Evolutionary conservation across 2,113 vertebrate species (phyloP).

Genomic region (Megaceryle torquata): DNA sequence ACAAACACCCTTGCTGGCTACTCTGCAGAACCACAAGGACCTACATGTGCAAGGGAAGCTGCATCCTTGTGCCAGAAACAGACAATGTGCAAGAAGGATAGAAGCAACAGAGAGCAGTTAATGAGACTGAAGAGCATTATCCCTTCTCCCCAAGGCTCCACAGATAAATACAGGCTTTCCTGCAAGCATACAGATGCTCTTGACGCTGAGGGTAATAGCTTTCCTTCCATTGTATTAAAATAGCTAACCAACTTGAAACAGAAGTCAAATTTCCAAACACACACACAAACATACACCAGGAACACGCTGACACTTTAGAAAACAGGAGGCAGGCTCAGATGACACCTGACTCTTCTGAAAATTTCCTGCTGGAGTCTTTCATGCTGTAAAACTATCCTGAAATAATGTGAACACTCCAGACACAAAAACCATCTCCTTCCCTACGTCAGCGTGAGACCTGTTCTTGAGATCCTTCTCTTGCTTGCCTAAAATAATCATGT

Average conservation of each 20-base stretch:
- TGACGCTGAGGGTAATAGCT: not conserved
- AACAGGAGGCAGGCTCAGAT: conserved; percentile 21
- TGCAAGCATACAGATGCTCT: not conserved
- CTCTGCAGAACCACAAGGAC: not conserved
- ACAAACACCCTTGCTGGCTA: rapidly evolving
- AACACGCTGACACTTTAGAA: not conserved
- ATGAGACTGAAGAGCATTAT: not conserved
- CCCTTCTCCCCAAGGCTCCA: not conserved
- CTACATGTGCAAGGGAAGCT: not conserved
- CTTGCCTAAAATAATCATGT: not conserved
- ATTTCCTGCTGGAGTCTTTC: conserved; percentile 25
- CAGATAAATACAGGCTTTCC: not conserved
- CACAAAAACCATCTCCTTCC: not conserved
- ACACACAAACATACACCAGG: not conserved
- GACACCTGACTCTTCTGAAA: conserved; percentile 12
- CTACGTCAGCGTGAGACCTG: not conserved
- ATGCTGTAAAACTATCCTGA: not conserved
- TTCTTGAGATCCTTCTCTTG: not conserved
- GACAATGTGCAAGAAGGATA: not conserved
- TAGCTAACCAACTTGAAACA: not conserved
- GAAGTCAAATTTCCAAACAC: conserved; percentile 7
- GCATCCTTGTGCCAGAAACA: not conserved
- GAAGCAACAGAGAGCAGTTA: not conserved
- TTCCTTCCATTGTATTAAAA: conserved; percentile 23
- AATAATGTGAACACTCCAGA: not conserved